These are phyloP conservation scores for Drosophila eohydei DNA, from an alignment of 2,888 invertebrate genomes.

Conservation along the genomic window DNA sequence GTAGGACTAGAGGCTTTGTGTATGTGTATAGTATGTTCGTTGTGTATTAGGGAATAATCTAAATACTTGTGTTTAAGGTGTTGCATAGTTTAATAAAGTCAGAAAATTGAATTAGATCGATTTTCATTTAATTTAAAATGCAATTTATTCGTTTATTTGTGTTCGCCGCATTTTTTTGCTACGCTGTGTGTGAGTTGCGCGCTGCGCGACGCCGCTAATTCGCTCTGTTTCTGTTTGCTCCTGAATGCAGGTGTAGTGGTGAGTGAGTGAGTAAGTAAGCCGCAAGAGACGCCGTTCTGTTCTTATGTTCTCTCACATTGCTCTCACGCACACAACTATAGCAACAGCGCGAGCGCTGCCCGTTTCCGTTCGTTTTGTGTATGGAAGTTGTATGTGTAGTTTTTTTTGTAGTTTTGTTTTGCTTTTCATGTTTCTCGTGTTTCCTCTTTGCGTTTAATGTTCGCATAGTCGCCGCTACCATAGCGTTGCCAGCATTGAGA, in stretches of 20 bases:
- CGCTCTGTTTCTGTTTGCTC: slow-evolving; percentile 46
- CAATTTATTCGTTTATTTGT: slow-evolving; percentile 18
- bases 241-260: slow-evolving; percentile 69
- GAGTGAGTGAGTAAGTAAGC: slow-evolving; percentile 9
- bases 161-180: slow-evolving; percentile 40
- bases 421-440: slow-evolving; percentile 66
- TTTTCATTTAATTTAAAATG: slow-evolving; percentile 14
- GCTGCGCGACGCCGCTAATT: slow-evolving; percentile 45
- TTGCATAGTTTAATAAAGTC: not conserved
- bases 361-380: slow-evolving; percentile 47
- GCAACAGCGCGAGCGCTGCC: slow-evolving; percentile 31
- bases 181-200: slow-evolving; percentile 35
- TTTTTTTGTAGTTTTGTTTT: slow-evolving; percentile 74
- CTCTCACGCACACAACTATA: slow-evolving; percentile 38
- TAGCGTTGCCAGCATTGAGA: slow-evolving; percentile 60
- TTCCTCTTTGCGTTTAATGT: slow-evolving; percentile 48
- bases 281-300: slow-evolving; percentile 15
- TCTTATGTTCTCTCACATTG: slow-evolving; percentile 15
- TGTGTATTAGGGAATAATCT: not conserved
- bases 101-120: not conserved
- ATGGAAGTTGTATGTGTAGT: slow-evolving; percentile 44
- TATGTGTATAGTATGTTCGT: slow-evolving; percentile 5
- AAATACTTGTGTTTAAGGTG: slow-evolving; percentile 2
- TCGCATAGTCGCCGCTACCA: slow-evolving; percentile 39
- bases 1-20: not conserved